Evolutionary conservation across 2,888 invertebrate genomes (phyloP).

Genomic region (Apocheima hispidaria): DNA sequence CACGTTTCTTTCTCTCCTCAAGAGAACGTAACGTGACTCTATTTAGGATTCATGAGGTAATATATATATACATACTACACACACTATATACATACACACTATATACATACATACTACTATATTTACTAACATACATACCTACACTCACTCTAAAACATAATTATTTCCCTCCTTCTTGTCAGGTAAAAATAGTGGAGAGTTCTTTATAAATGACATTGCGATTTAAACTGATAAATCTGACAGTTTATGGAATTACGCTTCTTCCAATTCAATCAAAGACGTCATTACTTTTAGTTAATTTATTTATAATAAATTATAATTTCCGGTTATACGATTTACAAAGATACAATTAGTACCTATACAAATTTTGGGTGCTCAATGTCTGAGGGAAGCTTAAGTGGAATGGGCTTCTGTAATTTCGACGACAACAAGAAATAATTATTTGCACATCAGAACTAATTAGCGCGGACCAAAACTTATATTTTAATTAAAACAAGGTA

Average conservation of each 20-base stretch:
- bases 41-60: too few species aligned
- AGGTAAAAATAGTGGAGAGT: too few species aligned
- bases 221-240: too few species aligned
- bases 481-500: too few species aligned
- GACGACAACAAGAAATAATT: neutral
- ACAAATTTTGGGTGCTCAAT: conserved; percentile 8
- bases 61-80: too few species aligned
- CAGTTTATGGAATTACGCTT: neutral
- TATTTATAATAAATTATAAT: neutral
- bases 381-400: neutral
- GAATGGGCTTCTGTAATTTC: neutral
- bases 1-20: too few species aligned
- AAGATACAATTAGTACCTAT: conserved; percentile 1
- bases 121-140: too few species aligned
- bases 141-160: too few species aligned
- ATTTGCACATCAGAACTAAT: neutral
- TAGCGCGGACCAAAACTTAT: neutral
- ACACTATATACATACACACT: too few species aligned
- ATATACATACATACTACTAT: too few species aligned
- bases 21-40: too few species aligned
- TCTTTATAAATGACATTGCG: neutral
- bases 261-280: neutral
- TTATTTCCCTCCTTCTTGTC: too few species aligned
- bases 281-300: conserved; percentile 1
- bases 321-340: conserved; percentile 1